Percentiles rank a stretch among this genome's conserved stretches.
phyloP scores from a whole-genome alignment of 1,140 invertebrate genomes.

The Parapsyche elsis region DNA sequence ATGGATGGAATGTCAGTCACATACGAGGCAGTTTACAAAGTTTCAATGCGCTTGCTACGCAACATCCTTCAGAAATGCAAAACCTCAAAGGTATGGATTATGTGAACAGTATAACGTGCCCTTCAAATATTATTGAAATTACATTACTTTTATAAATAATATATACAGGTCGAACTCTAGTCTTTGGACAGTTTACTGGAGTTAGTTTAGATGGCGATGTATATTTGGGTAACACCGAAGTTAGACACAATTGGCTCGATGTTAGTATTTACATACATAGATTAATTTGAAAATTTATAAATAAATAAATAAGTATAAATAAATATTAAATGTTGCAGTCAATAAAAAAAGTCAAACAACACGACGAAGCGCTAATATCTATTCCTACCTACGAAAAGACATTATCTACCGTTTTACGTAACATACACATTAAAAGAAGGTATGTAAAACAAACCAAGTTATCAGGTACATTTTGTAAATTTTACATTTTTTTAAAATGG shows the following conservation, averaged over 20 bases:
- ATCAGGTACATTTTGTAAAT: conserved; percentile 1
- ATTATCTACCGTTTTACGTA: conserved; percentile 80
- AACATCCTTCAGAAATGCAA: conserved; percentile 77
- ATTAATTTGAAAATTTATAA: neutral
- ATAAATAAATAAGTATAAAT: conserved; percentile 52
- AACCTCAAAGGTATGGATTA: conserved; percentile 69
- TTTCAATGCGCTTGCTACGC: conserved; percentile 75
- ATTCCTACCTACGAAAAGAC: conserved; percentile 87
- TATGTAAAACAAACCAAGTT: conserved; percentile 59
- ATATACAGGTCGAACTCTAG: conserved; percentile 74
- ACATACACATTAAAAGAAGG: conserved; percentile 87
- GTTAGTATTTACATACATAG: conserved; percentile 66
- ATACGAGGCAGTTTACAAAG: conserved; percentile 86
- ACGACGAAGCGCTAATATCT: conserved; percentile 77
- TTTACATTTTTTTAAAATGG: neutral
- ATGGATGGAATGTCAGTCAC: conserved; percentile 89
- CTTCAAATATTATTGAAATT: neutral
- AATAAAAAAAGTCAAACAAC: conserved; percentile 83
- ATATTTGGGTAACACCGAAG: conserved; percentile 90
- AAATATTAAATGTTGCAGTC: conserved; percentile 67
- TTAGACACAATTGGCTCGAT: conserved; percentile 90
- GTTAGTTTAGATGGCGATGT: conserved; percentile 89
- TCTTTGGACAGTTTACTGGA: conserved; percentile 89
- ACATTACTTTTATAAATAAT: conserved; percentile 15
- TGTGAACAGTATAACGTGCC: neutral